These are phyloP conservation scores for Chrosomus eos DNA, from an alignment of 2,797 vertebrate genomes.

Conservation along the genomic window DNA sequence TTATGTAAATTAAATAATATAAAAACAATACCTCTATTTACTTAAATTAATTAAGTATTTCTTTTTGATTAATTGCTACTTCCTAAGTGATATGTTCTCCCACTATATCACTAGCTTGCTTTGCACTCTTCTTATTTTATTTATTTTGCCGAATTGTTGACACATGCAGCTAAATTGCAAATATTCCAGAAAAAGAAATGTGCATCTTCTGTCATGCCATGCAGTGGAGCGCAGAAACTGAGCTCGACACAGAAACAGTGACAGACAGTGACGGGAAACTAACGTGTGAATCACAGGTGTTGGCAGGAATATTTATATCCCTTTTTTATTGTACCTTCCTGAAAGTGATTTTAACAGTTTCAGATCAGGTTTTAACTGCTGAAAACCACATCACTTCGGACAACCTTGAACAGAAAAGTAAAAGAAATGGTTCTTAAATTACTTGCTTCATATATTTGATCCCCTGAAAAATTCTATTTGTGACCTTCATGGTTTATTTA, in stretches of 20 bases:
- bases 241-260: background rate
- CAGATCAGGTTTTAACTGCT: background rate
- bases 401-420: background rate
- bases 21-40: background rate
- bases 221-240: background rate
- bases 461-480: background rate
- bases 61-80: no score
- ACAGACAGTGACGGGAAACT: background rate
- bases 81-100: background rate
- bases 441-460: background rate
- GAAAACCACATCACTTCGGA: background rate
- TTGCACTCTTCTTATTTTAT: background rate
- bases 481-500: background rate
- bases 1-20: no score
- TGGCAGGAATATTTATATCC: background rate
- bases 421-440: background rate
- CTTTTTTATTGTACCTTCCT: background rate
- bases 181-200: background rate
- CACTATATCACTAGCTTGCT: background rate
- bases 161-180: background rate
- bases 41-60: background rate
- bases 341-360: background rate
- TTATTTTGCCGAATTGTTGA: background rate
- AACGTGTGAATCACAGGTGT: background rate
- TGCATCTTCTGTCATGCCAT: background rate